These are phyloP conservation scores for Lasioglossum malachurum DNA, from an alignment of 2,888 invertebrate species.

Conservation along the genomic window DNA sequence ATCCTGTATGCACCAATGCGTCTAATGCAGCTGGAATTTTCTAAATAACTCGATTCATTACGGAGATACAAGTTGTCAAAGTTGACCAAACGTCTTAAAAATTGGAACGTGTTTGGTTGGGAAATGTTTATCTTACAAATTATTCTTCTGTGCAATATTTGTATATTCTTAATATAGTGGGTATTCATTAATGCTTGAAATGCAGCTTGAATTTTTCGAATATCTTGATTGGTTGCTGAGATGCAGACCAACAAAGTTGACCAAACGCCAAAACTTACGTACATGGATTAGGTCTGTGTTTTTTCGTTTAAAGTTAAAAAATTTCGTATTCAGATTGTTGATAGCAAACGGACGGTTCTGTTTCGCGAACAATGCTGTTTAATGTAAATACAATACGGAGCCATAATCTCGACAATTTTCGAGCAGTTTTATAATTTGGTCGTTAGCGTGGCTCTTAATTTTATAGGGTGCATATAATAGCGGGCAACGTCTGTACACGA, in stretches of 20 bases:
- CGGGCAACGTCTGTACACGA: neutral
- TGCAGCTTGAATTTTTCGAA: neutral
- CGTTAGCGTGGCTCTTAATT: constrained; percentile 35
- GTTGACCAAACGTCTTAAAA: neutral
- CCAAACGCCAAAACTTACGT: no score
- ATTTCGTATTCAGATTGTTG: neutral
- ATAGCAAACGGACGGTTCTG: neutral
- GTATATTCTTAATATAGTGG: neutral
- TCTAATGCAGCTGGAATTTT: neutral
- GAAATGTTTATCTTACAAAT: neutral
- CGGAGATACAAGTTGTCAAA: neutral
- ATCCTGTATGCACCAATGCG: neutral
- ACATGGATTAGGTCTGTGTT: no score
- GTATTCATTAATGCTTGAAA: neutral
- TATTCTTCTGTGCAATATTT: neutral
- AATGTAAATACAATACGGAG: neutral
- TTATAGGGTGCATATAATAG: constrained; percentile 44
- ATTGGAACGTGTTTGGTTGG: neutral
- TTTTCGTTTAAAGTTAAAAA: no score
- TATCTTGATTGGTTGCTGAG: neutral
- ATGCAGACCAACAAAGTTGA: no score
- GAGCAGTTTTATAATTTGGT: neutral
- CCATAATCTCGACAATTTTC: neutral
- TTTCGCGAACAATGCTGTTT: neutral
- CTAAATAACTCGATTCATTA: neutral